Evolutionary conservation across 2,888 invertebrate genomes (phyloP), one percentile per base, ranked within the genome.

Genomic region (Cataglyphis albicans): DNA sequence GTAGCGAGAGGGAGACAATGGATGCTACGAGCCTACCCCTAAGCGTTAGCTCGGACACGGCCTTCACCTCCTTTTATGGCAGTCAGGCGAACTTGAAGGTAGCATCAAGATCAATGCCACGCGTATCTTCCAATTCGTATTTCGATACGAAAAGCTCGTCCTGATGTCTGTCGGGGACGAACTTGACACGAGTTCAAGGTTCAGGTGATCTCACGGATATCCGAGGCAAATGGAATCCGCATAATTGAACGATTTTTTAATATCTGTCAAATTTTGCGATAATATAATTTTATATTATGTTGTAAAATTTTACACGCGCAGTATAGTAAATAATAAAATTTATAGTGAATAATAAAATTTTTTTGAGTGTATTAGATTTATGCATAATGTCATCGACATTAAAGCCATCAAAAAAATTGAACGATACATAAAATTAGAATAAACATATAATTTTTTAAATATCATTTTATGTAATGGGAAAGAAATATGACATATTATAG

Each of bases 51-150:
- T 95, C 95, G 75, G 95, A 95, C 89, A 95, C 95, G 73, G 95
- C 95, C 70, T 95, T 95, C 86, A 95, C 95, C 41, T 95, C 95
- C 9, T 95, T 95, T 90, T 95, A 95, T 87, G 95, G 95, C 57
- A 95, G 95, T 90, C 95, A 95, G 90, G 95, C 95, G 81, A 93
- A 94, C 83, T 87, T 94, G 12, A 92, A 92, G 87, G 89, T 87
- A 59, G 78, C 87, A 10, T 87, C 88, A 57, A 88, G 90, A 63
- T 90, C 91, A 55, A 84, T 88, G 80, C 90, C 88, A 7, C 88
- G 88, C 59, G 85, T 90, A 38, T 89, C 90, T 3, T 90, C 91
- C 52, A 86, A 87, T 84, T 73, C 84, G 59, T 82, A 78, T 81
- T 73, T 87, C 41, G 83, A 82, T 73, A 41, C 74, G 65, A 81